Percentiles rank a stretch among this genome's conserved stretches.
Conservation (phyloP, 2,113 vertebrate species). For the Dendropsophus ebraccatus region DNA sequence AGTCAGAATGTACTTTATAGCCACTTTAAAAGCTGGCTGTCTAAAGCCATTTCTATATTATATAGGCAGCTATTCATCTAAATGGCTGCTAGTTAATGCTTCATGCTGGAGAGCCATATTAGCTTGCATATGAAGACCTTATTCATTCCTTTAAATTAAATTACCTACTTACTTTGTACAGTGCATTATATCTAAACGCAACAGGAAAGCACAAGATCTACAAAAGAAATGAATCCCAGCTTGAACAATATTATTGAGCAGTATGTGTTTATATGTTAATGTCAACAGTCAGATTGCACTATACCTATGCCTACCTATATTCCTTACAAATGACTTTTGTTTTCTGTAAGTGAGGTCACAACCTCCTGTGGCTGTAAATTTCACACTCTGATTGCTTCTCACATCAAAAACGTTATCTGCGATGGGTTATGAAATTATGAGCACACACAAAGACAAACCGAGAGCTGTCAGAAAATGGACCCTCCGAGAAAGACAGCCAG, state of each 20-base stretch:
- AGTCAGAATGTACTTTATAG: too few species aligned
- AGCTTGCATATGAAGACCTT: background rate
- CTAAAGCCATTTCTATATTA: too few species aligned
- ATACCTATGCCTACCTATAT: constrained; percentile 6
- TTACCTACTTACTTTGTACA: background rate
- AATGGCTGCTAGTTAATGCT: too few species aligned
- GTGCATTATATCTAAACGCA: background rate
- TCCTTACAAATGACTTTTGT: background rate
- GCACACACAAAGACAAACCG: constrained; percentile 7
- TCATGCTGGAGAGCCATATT: too few species aligned
- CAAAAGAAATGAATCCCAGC: background rate
- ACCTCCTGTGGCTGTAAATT: constrained; percentile 39
- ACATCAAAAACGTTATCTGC: constrained; percentile 38
- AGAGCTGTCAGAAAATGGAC: constrained; percentile 25
- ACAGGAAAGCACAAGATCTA: background rate
- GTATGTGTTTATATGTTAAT: background rate
- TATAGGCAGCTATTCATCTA: too few species aligned
- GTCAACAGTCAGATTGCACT: background rate
- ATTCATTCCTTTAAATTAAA: background rate
- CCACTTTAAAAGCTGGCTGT: too few species aligned
- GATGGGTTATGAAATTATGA: constrained; percentile 45
- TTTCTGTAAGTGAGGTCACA: background rate
- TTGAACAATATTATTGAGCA: too few species aligned
- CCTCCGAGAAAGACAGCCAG: constrained; percentile 18
- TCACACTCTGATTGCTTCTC: constrained; percentile 46